Evolutionary conservation across 2,113 vertebrate genomes (phyloP).

Genomic region (Zapornia atra): DNA sequence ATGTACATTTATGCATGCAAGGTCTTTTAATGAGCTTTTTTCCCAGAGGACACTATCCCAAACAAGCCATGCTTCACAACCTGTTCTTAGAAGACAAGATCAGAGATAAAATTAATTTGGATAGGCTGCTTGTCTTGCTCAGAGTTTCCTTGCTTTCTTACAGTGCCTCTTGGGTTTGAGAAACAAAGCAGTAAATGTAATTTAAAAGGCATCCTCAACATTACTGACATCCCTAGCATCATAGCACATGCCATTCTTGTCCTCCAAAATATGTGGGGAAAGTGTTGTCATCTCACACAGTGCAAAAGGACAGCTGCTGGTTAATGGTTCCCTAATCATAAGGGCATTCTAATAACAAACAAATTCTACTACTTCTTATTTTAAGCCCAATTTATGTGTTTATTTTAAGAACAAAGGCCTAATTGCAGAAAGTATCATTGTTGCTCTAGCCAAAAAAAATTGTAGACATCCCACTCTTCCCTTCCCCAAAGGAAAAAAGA

Average conservation of each 20-base stretch:
- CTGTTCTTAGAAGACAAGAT: not conserved
- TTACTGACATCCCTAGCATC: conserved; percentile 1
- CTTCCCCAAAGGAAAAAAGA: not conserved
- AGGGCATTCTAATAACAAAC: conserved; percentile 24
- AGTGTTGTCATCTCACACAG: conserved; percentile 2
- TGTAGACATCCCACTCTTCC: not conserved
- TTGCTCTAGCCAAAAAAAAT: not conserved
- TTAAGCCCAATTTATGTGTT: conserved; percentile 45
- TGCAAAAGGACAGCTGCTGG: conserved; percentile 24
- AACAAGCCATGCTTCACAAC: not conserved
- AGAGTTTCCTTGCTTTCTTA: not conserved
- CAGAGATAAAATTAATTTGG: not conserved
- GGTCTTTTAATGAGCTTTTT: not conserved
- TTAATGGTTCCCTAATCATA: conserved; percentile 32
- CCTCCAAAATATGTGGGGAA: conserved; percentile 27
- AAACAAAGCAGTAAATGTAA: conserved; percentile 13
- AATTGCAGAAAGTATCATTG: not conserved
- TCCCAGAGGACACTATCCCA: not conserved
- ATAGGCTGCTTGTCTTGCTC: not conserved
- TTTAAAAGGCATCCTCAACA: conserved; percentile 36
- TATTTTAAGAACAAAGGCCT: conserved; percentile 58
- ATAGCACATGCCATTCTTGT: conserved; percentile 38
- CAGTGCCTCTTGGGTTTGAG: not conserved
- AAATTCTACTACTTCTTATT: conserved; percentile 23
- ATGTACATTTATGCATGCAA: not conserved